These are phyloP conservation scores for Psittacula derbiana DNA, from an alignment of 2,797 vertebrate species.

Conservation along the genomic window DNA sequence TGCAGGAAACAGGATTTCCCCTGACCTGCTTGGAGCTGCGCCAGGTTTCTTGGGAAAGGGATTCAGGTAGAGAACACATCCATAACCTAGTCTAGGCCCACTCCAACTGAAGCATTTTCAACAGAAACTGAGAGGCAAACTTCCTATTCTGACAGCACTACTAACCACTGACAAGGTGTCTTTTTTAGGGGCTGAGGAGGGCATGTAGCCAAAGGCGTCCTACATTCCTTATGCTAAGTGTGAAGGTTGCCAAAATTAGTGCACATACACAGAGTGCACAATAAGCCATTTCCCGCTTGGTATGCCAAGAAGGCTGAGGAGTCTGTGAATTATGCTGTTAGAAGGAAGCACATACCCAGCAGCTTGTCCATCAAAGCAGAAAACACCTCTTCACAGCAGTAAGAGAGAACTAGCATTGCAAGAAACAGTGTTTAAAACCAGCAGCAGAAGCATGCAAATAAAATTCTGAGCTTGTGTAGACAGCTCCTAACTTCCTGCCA, in stretches of 20 bases:
- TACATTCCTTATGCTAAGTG: constrained; percentile 46
- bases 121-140: not conserved
- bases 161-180: constrained; percentile 7
- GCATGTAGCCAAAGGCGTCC: constrained; percentile 38
- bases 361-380: constrained; percentile 37
- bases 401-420: not conserved
- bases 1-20: not conserved
- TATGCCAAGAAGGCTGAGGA: constrained; percentile 25
- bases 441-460: not conserved
- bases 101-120: not conserved
- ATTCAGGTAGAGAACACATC: not conserved
- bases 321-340: constrained; percentile 1
- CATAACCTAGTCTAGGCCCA: not conserved
- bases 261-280: not conserved
- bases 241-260: constrained; percentile 29
- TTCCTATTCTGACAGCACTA: not conserved
- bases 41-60: rapidly evolving
- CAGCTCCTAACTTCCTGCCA: constrained; percentile 12
- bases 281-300: not conserved
- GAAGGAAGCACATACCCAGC: not conserved
- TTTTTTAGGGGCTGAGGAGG: constrained; percentile 32
- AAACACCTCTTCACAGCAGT: not conserved
- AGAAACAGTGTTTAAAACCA: not conserved
- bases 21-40: not conserved
- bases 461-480: not conserved